Conservation (phyloP, 2,113 vertebrate species). For the Cyprinodon variegatus region DNA sequence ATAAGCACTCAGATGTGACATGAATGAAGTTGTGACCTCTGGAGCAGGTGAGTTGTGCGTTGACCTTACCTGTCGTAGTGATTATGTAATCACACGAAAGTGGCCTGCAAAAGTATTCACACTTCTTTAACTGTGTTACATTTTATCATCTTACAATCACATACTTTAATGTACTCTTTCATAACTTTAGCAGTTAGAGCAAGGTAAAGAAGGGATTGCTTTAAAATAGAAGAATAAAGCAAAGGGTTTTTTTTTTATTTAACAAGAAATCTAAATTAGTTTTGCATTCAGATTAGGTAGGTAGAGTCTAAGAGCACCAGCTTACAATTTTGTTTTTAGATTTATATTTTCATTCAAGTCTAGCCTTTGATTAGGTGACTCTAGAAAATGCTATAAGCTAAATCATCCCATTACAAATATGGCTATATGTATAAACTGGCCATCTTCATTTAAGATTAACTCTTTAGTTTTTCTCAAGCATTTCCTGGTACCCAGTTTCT, state of each 20-base stretch:
- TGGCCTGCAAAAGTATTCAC: background rate
- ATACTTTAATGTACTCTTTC: background rate
- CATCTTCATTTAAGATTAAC: background rate
- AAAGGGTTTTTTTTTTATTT: too few species aligned
- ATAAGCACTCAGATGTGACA: conserved; percentile 9
- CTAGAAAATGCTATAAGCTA: background rate
- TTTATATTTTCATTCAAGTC: background rate
- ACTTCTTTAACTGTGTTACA: background rate
- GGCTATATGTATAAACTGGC: background rate
- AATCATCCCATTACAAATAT: background rate
- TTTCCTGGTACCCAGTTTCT: background rate
- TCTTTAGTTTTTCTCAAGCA: background rate
- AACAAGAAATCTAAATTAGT: background rate
- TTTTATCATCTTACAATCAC: background rate
- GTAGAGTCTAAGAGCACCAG: background rate
- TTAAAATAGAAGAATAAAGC: background rate
- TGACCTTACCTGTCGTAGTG: background rate
- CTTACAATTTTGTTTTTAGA: background rate
- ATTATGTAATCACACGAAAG: background rate
- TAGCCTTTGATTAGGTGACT: background rate
- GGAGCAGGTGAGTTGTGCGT: background rate
- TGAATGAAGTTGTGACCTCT: background rate
- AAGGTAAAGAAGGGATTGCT: background rate
- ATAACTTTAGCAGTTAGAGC: too few species aligned
- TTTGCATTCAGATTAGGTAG: background rate